Evolutionary conservation across 1,140 invertebrate species (phyloP).

Genomic region (Papilio polytes): DNA sequence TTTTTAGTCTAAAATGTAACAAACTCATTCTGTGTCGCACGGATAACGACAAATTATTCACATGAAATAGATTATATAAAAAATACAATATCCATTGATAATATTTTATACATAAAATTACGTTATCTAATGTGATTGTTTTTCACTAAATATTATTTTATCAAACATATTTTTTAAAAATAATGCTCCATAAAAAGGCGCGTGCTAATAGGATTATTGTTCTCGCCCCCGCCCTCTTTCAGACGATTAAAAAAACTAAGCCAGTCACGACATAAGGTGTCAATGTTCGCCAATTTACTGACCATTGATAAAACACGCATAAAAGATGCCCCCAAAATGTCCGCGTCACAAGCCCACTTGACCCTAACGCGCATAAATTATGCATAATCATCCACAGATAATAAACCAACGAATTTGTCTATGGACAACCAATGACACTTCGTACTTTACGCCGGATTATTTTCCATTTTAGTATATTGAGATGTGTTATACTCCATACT

Average conservation of each 20-base stretch:
- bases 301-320: conserved; percentile 68
- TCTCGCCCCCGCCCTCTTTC: conserved; percentile 32
- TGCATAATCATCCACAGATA: conserved; percentile 73
- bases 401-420: conserved; percentile 45
- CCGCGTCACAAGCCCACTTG: conserved; percentile 63
- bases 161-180: conserved; percentile 35
- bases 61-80: no score
- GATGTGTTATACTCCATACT: no score
- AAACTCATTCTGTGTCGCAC: no score
- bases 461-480: conserved; percentile 37
- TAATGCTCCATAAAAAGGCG: conserved; percentile 44
- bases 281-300: conserved; percentile 77
- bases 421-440: conserved; percentile 40
- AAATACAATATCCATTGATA: no score
- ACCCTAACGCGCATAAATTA: conserved; percentile 77
- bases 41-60: no score
- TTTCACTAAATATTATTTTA: neutral
- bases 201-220: conserved; percentile 61
- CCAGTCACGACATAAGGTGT: conserved; percentile 76
- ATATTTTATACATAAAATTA: no score
- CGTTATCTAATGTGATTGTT: no score
- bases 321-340: conserved; percentile 55
- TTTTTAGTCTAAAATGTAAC: no score
- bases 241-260: conserved; percentile 48
- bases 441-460: conserved; percentile 40